These are phyloP conservation scores for Atopsyche davidsoni DNA, from an alignment of 1,140 invertebrate species.

Conservation along the genomic window DNA sequence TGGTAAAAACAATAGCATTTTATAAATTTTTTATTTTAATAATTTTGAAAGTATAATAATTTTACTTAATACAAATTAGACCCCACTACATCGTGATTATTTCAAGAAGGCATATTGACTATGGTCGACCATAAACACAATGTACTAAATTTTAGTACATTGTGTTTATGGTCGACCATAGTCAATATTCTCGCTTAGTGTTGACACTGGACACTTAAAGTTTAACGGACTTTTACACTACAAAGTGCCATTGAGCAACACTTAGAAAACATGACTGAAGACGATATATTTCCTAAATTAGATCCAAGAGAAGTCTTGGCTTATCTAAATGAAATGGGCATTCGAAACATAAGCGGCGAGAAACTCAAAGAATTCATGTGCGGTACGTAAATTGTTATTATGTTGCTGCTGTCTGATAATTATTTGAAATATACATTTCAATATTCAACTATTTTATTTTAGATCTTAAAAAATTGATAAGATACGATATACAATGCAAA, in stretches of 20 bases:
- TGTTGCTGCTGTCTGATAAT: neutral
- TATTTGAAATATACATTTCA: conserved; percentile 1
- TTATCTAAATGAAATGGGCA: conserved; percentile 41
- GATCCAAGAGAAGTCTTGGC: conserved; percentile 40
- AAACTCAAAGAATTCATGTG: conserved; percentile 40
- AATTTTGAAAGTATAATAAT: too few relatives aligned
- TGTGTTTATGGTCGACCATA: too few relatives aligned
- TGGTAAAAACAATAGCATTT: too few relatives aligned
- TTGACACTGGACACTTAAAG: neutral
- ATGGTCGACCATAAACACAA: too few relatives aligned
- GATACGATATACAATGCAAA: conserved; percentile 43
- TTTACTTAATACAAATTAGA: too few relatives aligned
- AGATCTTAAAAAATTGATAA: conserved; percentile 55
- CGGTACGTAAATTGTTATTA: conserved; percentile 15
- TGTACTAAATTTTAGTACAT: too few relatives aligned
- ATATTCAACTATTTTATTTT: conserved; percentile 26
- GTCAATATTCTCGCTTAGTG: conserved; percentile 3
- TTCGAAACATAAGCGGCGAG: conserved; percentile 42
- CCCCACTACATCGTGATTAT: too few relatives aligned
- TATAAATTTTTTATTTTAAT: too few relatives aligned
- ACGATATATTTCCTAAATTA: conserved; percentile 35
- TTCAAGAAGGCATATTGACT: too few relatives aligned
- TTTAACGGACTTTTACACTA: too few relatives aligned
- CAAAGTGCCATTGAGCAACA: too few relatives aligned
- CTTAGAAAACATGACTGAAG: conserved; percentile 30